Conservation (phyloP, 2,113 vertebrate genomes). For the Emydocephalus ijimae region DNA sequence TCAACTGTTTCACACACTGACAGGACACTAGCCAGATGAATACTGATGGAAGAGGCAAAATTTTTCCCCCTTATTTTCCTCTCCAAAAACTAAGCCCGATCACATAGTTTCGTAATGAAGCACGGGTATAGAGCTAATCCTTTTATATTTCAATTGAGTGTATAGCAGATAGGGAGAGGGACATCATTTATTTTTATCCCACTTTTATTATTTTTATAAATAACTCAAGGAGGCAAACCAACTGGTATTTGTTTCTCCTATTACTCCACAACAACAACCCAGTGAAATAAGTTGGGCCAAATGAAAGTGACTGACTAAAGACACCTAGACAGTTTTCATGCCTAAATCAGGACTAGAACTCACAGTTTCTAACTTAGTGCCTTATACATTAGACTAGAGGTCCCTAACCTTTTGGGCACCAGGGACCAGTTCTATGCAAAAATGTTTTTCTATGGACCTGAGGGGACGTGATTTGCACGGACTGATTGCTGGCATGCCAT, state of each 20-base stretch:
- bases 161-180: neutral
- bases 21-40: no score
- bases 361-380: neutral
- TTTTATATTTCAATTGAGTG: neutral
- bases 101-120: no score
- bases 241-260: neutral
- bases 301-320: neutral
- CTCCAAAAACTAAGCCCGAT: no score
- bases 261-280: neutral
- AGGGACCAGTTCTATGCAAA: neutral
- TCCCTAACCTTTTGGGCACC: neutral
- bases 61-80: no score
- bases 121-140: no score
- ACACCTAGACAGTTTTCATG: neutral
- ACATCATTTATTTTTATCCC: neutral
- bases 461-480: accelerated
- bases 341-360: neutral
- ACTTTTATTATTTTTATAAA: neutral
- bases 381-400: neutral
- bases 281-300: neutral
- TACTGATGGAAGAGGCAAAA: no score
- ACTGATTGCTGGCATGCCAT: neutral
- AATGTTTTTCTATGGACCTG: no score
- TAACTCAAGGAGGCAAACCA: neutral
- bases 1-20: no score